A percentile compares a stretch with the other conserved stretches of the same genome.
These are phyloP conservation scores for Stenodema calcarata DNA, from an alignment of 2,888 invertebrate genomes.

Conservation along the genomic window DNA sequence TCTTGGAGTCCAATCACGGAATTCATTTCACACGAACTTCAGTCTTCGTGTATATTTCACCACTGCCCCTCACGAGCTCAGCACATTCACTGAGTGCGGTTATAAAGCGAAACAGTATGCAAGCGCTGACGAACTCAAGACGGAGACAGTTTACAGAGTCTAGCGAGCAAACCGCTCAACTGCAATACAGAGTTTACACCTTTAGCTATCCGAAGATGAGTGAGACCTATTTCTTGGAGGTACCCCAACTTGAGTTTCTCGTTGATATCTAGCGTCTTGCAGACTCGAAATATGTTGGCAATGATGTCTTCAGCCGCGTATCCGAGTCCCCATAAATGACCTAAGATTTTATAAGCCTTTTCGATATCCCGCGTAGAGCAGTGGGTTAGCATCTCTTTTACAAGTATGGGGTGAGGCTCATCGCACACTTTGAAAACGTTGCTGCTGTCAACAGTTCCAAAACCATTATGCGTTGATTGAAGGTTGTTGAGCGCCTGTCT, in stretches of 20 bases:
- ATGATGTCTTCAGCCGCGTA: slow-evolving; percentile 98
- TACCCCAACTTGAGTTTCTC: slow-evolving; percentile 85
- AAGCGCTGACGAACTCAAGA: not conserved
- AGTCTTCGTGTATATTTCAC: too few species aligned
- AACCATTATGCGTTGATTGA: slow-evolving; percentile 93
- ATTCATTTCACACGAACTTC: too few species aligned
- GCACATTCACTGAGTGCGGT: too few species aligned
- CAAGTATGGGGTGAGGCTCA: slow-evolving; percentile 94
- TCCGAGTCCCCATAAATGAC: slow-evolving; percentile 89
- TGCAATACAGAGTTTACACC: slow-evolving; percentile 88
- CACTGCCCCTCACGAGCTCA: too few species aligned
- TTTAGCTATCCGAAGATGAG: slow-evolving; percentile 89
- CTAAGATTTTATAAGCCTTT: slow-evolving; percentile 83
- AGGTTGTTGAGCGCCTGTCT: slow-evolving; percentile 96
- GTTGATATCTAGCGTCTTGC: slow-evolving; percentile 81
- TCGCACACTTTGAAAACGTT: slow-evolving; percentile 99
- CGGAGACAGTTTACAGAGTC: slow-evolving; percentile 68
- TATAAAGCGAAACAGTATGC: not conserved
- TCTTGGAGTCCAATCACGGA: too few species aligned
- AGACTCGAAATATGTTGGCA: slow-evolving; percentile 91
- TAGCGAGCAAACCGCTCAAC: slow-evolving; percentile 85
- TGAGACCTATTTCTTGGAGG: slow-evolving; percentile 80
- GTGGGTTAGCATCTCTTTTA: slow-evolving; percentile 87
- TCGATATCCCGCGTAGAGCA: slow-evolving; percentile 83
- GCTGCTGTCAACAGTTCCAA: slow-evolving; percentile 86